phyloP scores from a whole-genome alignment of 2,888 invertebrate genomes.

The Coecobrya sp. region DNA sequence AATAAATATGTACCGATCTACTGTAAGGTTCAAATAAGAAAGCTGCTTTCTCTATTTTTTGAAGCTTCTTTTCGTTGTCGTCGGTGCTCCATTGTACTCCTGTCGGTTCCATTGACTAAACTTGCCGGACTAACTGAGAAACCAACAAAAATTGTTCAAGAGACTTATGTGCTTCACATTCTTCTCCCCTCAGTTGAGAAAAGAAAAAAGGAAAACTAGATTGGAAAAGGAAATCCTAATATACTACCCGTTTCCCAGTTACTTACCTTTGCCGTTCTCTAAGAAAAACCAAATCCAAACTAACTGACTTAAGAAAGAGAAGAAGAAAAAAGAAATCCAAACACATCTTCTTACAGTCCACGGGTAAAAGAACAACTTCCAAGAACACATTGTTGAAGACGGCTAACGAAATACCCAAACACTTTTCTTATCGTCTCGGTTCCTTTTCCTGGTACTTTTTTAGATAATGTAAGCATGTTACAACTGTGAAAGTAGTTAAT shows the following conservation, averaged over 20 bases:
- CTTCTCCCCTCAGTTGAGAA: not conserved
- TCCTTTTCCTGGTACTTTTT: no score
- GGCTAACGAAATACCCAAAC: not conserved
- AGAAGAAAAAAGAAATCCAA: slow-evolving; percentile 10
- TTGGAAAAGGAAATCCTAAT: slow-evolving; percentile 66
- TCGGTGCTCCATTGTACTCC: slow-evolving; percentile 34
- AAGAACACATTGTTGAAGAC: not conserved
- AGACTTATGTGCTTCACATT: not conserved
- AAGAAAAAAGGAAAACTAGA: slow-evolving; percentile 32
- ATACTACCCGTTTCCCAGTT: slow-evolving; percentile 30
- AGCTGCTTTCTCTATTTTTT: slow-evolving; percentile 4
- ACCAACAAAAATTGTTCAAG: slow-evolving; percentile 34
- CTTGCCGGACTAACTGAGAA: slow-evolving; percentile 49
- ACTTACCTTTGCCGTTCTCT: slow-evolving; percentile 3
- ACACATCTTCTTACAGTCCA: not conserved
- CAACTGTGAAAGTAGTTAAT: not conserved
- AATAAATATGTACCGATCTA: no score
- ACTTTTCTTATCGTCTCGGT: not conserved
- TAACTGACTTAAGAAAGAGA: slow-evolving; percentile 5
- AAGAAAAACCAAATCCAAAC: not conserved
- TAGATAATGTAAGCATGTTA: not conserved
- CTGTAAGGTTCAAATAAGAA: no score
- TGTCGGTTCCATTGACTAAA: slow-evolving; percentile 74
- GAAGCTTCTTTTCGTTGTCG: not conserved
- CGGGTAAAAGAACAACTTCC: not conserved